Evolutionary conservation across 2,797 vertebrate species (phyloP), one percentile per base, ranked within the genome.

Genomic region (Buphagus erythrorhynchus): DNA sequence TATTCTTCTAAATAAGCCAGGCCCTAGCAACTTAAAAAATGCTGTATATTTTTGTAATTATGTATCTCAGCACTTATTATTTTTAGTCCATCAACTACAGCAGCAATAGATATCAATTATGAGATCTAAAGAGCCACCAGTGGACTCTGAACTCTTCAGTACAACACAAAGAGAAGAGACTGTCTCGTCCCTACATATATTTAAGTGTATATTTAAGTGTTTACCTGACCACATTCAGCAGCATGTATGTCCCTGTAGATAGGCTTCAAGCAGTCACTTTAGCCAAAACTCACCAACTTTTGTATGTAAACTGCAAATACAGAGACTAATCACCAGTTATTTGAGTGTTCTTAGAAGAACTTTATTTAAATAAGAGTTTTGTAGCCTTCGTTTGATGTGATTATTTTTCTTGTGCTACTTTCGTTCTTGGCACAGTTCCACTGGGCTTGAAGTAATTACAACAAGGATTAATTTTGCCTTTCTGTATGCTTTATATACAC

Each of bases 161-260:
- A 76, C 68, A 82, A 86, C 31, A 52, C 48, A 90, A 75, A 72
- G 43, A 94, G 71, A 82, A 79, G 38, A 90, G 55, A 81, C 21
- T 38, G 10, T 29, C 33, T 77, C 48, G 95, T 38, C 63, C 63
- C 65, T 88, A 82, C 81, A 16, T 33, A 40, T 13, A 46, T 68
- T 93, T 97, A 96, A 95, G 49, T 95, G 77, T 33, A 40, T 13
- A 46, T 68, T 93, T 97, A 96, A 95, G 49, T 95, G 77, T 76
- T 94, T 35, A 42, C 67, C 85, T 96, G 87, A 86, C 42, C 57
- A 88, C 40, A 69, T 87, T 83, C 71, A 95, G 65, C 86, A 88
- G 80, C n/a, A n/a, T 7, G 1, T 9, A 65, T 48, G 48, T 85
- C 73, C 49, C 67, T 63, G 33, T n/a, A 91, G 59, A 75, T 16